Conservation (phyloP, 1,140 invertebrate species). For the Camponotus pennsylvanicus region DNA sequence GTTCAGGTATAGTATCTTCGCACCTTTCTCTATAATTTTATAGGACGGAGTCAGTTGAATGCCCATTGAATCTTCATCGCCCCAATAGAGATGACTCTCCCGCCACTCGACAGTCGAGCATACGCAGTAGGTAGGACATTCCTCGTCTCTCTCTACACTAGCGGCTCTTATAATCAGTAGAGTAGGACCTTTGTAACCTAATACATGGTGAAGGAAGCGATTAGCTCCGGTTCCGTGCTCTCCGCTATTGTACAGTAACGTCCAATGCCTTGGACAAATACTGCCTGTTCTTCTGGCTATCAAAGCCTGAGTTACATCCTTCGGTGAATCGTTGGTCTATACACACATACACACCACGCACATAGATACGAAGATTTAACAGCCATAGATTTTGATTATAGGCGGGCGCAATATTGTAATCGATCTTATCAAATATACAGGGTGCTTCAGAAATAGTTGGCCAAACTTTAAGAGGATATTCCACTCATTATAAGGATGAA, state of each 20-base stretch:
- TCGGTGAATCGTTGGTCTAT: constrained; percentile 79
- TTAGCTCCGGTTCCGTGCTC: constrained; percentile 95
- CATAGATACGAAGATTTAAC: constrained; percentile 16
- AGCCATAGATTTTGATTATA: constrained; percentile 12
- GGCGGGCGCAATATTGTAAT: constrained; percentile 12
- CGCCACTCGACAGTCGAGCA: constrained; percentile 94
- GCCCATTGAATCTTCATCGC: constrained; percentile 91
- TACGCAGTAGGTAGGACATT: constrained; percentile 91
- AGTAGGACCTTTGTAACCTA: constrained; percentile 94
- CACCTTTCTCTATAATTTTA: constrained; percentile 89
- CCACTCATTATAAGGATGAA: too few relatives aligned
- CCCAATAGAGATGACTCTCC: constrained; percentile 94
- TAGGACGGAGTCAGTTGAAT: constrained; percentile 94
- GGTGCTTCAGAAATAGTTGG: too few relatives aligned
- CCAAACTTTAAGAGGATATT: too few relatives aligned
- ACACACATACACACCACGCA: constrained; percentile 46
- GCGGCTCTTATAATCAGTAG: constrained; percentile 90
- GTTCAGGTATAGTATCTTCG: constrained; percentile 94
- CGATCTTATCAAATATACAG: neutral
- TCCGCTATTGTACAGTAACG: constrained; percentile 93
- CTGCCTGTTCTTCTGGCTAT: constrained; percentile 82
- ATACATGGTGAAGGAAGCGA: constrained; percentile 94
- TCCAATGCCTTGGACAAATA: constrained; percentile 92
- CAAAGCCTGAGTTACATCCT: constrained; percentile 80
- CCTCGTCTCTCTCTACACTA: constrained; percentile 83